A percentile compares a stretch with the other conserved stretches of the same genome.
These are phyloP conservation scores for Dermatemys mawii DNA, from an alignment of 2,113 vertebrate species.

Conservation along the genomic window DNA sequence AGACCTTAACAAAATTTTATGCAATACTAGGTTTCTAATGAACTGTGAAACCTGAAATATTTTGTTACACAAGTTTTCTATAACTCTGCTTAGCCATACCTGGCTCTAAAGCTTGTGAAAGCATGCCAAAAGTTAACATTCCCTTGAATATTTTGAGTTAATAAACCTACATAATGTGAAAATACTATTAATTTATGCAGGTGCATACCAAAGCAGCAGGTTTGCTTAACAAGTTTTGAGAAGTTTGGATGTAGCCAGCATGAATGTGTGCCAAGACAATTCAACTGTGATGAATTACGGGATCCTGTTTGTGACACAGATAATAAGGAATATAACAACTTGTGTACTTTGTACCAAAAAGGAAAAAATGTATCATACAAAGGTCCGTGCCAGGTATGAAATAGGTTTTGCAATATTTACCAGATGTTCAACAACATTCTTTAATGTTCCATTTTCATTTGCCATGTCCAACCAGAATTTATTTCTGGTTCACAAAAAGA, in stretches of 20 bases:
- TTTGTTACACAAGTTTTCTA: background rate
- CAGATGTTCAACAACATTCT: background rate
- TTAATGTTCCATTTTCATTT: background rate
- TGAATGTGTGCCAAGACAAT: constrained; percentile 87
- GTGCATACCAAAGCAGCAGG: constrained; percentile 88
- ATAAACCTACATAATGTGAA: background rate
- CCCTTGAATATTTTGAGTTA: background rate
- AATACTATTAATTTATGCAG: constrained; percentile 73
- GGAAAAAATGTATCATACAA: constrained; percentile 91
- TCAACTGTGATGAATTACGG: constrained; percentile 84
- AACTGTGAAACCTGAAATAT: background rate
- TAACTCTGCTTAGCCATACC: background rate
- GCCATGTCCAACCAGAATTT: fast-evolving
- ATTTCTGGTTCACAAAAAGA: background rate
- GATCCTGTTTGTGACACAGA: constrained; percentile 94
- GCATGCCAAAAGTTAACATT: background rate
- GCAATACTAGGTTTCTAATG: background rate
- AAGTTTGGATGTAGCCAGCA: constrained; percentile 88
- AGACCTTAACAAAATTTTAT: fast-evolving
- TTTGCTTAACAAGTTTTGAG: constrained; percentile 90
- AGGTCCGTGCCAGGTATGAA: constrained; percentile 93
- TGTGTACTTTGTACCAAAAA: constrained; percentile 90
- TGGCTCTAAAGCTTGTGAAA: background rate
- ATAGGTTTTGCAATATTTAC: background rate
- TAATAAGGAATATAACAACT: constrained; percentile 85